Percentiles rank a stretch among this genome's conserved stretches.
Conservation (phyloP, 2,888 invertebrate species). For the Anodontia alba region DNA sequence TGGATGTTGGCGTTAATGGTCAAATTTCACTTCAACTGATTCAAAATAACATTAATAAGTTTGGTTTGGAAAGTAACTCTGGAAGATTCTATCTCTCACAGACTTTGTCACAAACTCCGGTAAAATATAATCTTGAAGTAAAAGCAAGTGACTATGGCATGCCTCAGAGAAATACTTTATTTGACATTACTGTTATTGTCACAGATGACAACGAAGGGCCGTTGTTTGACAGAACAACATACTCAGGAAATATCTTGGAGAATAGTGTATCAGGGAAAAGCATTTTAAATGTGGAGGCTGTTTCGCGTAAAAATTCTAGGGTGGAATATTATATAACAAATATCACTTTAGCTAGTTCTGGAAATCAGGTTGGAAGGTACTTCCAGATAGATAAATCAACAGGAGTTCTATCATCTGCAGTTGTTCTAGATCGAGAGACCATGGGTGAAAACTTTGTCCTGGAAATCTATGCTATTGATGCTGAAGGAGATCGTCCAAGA, state of each 20-base stretch:
- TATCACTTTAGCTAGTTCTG: constrained; percentile 87
- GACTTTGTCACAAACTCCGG: constrained; percentile 48
- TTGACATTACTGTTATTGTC: constrained; percentile 64
- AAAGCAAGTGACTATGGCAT: constrained; percentile 68
- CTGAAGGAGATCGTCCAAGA: constrained; percentile 67
- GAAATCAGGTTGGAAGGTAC: constrained; percentile 75
- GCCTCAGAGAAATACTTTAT: constrained; percentile 47
- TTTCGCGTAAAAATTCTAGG: constrained; percentile 72
- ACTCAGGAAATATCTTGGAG: constrained; percentile 93
- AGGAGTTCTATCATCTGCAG: constrained; percentile 72
- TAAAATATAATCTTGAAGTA: constrained; percentile 64
- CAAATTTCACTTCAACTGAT: constrained; percentile 92
- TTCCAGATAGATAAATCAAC: constrained; percentile 72
- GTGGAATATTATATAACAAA: constrained; percentile 95
- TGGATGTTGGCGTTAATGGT: constrained; percentile 96
- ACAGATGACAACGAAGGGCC: constrained; percentile 64
- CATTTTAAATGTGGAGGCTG: constrained; percentile 90
- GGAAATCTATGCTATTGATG: constrained; percentile 79
- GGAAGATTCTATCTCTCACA: constrained; percentile 60
- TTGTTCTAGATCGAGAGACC: constrained; percentile 74
- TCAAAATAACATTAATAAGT: constrained; percentile 42
- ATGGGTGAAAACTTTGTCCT: constrained; percentile 74
- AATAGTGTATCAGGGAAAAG: constrained; percentile 95
- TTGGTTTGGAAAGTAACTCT: constrained; percentile 56
- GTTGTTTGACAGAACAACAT: constrained; percentile 75